Evolutionary conservation across 1,140 invertebrate species (phyloP).

Genomic region (Pseudoatta argentina): DNA sequence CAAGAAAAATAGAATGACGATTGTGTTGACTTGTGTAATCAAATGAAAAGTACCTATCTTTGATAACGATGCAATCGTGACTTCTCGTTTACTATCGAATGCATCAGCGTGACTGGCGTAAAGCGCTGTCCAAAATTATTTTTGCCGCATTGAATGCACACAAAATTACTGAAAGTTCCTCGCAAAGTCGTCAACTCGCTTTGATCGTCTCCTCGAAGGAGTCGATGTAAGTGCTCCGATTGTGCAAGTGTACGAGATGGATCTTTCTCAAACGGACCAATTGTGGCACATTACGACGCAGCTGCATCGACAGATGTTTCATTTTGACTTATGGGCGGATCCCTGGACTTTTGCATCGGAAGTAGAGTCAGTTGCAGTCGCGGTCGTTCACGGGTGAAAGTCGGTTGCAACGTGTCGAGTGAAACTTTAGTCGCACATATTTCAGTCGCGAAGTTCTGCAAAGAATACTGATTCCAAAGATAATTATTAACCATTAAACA

Average conservation of each 20-base stretch:
- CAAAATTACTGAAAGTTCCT: not conserved
- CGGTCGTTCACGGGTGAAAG: conserved; percentile 25
- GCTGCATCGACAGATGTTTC: conserved; percentile 43
- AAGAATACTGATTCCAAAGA: not conserved
- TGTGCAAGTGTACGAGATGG: not conserved
- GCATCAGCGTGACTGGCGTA: not conserved
- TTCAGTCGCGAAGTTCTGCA: not conserved
- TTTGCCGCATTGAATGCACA: not conserved
- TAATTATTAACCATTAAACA: not conserved
- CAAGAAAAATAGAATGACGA: no score
- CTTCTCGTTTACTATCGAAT: not conserved
- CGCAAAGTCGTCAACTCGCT: not conserved
- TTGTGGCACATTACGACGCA: not conserved
- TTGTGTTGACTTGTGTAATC: no score
- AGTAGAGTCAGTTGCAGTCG: not conserved
- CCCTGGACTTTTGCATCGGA: conserved; percentile 32
- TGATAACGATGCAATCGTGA: not conserved
- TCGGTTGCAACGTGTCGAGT: not conserved
- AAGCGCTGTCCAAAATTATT: not conserved
- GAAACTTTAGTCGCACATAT: not conserved
- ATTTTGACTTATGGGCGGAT: conserved; percentile 41
- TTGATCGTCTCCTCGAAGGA: not conserved
- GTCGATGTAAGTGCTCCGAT: not conserved
- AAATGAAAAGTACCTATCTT: not conserved
- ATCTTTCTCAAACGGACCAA: not conserved